Percentiles rank a stretch among this genome's conserved stretches.
Evolutionary conservation across 2,113 vertebrate genomes (phyloP).

Genomic region (Atlantisia rogersi): DNA sequence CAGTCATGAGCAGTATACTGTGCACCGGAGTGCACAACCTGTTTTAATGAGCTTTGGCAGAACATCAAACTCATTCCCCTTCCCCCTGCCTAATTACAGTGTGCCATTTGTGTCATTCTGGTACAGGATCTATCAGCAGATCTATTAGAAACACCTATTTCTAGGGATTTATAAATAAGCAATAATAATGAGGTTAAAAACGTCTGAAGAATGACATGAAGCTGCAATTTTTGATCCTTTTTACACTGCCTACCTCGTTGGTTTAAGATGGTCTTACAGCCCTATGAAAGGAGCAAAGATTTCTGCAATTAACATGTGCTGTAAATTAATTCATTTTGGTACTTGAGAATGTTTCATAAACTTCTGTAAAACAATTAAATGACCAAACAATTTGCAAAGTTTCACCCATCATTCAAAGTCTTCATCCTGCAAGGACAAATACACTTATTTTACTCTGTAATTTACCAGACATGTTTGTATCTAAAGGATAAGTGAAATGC

Average conservation of each 20-base stretch:
- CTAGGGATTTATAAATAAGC: slow-evolving; percentile 25
- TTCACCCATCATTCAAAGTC: neutral
- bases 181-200: slow-evolving; percentile 25
- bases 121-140: slow-evolving; percentile 36
- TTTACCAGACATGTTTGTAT: neutral
- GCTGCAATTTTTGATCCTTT: neutral
- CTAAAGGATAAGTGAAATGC: neutral
- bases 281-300: neutral
- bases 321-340: slow-evolving; percentile 31
- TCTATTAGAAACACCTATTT: slow-evolving; percentile 13
- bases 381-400: neutral
- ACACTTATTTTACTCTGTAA: neutral
- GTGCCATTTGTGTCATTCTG: slow-evolving; percentile 23
- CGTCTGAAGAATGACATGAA: neutral
- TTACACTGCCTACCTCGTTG: neutral
- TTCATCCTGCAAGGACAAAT: neutral
- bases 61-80: slow-evolving; percentile 16
- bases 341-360: slow-evolving; percentile 31
- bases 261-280: neutral
- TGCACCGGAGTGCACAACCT: slow-evolving; percentile 16
- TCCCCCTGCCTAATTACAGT: neutral
- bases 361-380: neutral
- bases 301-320: slow-evolving; percentile 4
- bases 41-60: slow-evolving; percentile 56
- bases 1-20: neutral